Evolutionary conservation across 2,888 invertebrate species (phyloP).

Genomic region (Phortica magna): DNA sequence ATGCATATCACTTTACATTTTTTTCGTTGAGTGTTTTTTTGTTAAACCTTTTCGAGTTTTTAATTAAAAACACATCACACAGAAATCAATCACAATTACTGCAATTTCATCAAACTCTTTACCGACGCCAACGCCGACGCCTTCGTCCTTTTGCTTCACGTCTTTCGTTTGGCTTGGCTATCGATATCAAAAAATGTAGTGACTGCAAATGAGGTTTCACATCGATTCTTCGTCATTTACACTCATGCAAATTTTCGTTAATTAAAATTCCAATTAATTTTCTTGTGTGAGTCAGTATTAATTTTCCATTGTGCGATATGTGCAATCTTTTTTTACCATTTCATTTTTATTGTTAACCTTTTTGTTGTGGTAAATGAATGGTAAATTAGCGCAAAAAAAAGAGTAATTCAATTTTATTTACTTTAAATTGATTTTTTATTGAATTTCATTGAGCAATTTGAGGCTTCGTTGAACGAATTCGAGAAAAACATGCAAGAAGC

Average conservation of each 20-base stretch:
- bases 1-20: conserved; percentile 53
- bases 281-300: conserved; percentile 16
- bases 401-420: neutral
- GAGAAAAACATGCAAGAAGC: no score
- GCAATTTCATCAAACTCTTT: conserved; percentile 22
- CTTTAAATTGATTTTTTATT: no score
- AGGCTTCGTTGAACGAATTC: no score
- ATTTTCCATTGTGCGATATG: conserved; percentile 8
- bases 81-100: conserved; percentile 68
- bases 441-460: no score
- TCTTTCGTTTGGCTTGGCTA: neutral
- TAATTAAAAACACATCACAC: conserved; percentile 69
- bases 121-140: neutral
- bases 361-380: neutral
- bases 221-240: conserved; percentile 31
- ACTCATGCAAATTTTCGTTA: conserved; percentile 64
- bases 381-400: neutral
- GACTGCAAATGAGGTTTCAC: neutral
- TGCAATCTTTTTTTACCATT: neutral
- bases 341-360: neutral
- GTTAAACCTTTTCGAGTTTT: conserved; percentile 40
- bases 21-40: neutral
- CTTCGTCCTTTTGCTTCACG: neutral
- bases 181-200: neutral
- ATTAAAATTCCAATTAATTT: conserved; percentile 75